Base-by-base conservation (phyloP, 1,140 invertebrate genomes). In the Heliconius hermathena region DNA sequence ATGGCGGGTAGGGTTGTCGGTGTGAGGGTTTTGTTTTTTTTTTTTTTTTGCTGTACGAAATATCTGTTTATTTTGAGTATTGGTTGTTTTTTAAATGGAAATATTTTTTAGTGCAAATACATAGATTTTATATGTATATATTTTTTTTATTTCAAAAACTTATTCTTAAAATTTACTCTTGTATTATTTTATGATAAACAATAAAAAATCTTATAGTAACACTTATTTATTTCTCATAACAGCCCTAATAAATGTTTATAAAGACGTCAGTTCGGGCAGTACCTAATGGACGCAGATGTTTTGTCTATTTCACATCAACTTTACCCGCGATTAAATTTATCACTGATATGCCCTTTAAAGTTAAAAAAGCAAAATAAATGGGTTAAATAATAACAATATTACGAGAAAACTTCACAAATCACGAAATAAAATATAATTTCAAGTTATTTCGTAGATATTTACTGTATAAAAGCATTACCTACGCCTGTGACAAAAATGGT, bases 1-100 rank as follows among this genome's bases (percentile, higher is more conserved):
- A 85, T 80, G 77, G 77, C 76, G 46, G 41, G 13, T 52, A 84
- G 85, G 85, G 81, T 71, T 85, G 78, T 18, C 72, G 60, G 3
- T 46, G 11, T 49, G 71, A 73, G 60, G 46, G 80, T 77, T 57
- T 57, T 57, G 8, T n/a, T 11, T 22, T 57, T 22, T 22, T 11
- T 22, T 57, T 22, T 22, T 22, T 22, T 22, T 54, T 22, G 8
- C 4, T 46, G 13, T 4, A 46, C 9, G 13, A 29, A 66, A 57
- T 9, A 22, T 54, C 6, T 57, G 8, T 57, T 22, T 3, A 2
- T 22, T 57, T 57, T 22, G 9, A 20, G 49, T 52, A 16, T 20
- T 52, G 18, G 16, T 54, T 54, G 18, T 54, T 18, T 20, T 54
- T 54, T 18, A 13, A 16, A 54, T 18, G 33, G 5, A 20, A 16